Conservation (phyloP, 2,113 vertebrate species). For the Corythaeola cristata region DNA sequence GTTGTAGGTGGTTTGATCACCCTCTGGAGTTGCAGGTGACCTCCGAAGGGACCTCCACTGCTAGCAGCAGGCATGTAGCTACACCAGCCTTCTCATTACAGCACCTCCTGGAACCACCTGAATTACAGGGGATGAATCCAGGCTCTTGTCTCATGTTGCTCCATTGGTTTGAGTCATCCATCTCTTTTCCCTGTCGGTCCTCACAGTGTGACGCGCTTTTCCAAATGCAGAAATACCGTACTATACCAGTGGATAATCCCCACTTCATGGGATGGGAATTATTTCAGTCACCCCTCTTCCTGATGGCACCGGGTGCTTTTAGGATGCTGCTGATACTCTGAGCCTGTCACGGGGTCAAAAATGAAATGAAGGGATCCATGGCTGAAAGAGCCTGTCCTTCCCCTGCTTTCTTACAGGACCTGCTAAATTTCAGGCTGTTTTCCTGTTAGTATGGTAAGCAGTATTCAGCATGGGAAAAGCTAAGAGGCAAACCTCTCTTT, state of each 20-base stretch:
- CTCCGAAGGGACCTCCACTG: not conserved
- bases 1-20: not conserved
- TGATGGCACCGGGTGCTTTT: accelerated
- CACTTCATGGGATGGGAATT: not conserved
- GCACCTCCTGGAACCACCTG: not conserved
- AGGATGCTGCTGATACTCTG: not conserved
- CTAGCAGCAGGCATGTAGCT: accelerated
- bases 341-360: not conserved
- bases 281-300: not conserved
- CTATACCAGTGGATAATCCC: not conserved
- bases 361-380: not conserved
- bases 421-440: not conserved
- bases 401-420: not conserved
- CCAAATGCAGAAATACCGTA: not conserved
- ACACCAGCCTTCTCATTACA: not conserved
- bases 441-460: not conserved
- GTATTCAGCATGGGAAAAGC: not conserved
- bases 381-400: not conserved
- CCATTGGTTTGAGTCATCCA: not conserved
- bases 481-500: not conserved
- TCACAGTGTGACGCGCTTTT: not conserved
- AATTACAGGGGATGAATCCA: not conserved
- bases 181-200: not conserved
- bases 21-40: not conserved
- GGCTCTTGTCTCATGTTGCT: accelerated